phyloP scores from a whole-genome alignment of 2,113 vertebrate genomes.

The Protobothrops flavoviridis region DNA sequence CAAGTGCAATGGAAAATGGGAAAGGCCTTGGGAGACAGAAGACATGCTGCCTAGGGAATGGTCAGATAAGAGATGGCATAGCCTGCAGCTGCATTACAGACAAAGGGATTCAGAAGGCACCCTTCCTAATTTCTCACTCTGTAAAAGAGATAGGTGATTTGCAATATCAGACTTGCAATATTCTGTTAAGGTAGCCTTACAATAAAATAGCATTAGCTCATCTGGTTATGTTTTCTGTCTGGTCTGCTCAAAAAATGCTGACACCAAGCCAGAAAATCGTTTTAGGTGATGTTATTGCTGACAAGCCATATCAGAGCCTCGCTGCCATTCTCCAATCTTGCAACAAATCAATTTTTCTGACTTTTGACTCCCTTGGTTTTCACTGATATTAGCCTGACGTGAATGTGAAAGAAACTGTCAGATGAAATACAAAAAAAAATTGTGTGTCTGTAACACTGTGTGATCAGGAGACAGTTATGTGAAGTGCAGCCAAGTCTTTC shows the following conservation, averaged over 20 bases:
- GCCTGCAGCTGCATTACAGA: not conserved
- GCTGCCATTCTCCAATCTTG: not conserved
- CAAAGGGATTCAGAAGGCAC: not conserved
- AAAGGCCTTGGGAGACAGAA: not conserved
- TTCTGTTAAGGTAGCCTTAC: not conserved
- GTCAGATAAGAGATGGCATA: not conserved
- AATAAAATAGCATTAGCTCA: not conserved
- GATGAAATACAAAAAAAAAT: not conserved
- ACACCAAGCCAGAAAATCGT: not conserved
- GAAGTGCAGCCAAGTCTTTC: not conserved
- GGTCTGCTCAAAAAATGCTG: not conserved
- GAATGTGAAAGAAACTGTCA: not conserved
- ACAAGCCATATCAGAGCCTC: not conserved
- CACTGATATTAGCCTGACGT: not conserved
- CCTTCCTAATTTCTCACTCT: not conserved
- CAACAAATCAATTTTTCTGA: not conserved
- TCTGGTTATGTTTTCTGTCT: not conserved
- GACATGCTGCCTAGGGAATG: too few relatives aligned
- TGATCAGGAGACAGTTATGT: not conserved
- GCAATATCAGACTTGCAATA: not conserved
- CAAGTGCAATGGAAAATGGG: not conserved
- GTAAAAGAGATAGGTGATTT: not conserved
- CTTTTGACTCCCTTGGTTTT: not conserved
- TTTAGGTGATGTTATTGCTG: not conserved
- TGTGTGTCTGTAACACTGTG: not conserved